phyloP scores from a whole-genome alignment of 2,888 invertebrate species.

The Dryococelus australis region DNA sequence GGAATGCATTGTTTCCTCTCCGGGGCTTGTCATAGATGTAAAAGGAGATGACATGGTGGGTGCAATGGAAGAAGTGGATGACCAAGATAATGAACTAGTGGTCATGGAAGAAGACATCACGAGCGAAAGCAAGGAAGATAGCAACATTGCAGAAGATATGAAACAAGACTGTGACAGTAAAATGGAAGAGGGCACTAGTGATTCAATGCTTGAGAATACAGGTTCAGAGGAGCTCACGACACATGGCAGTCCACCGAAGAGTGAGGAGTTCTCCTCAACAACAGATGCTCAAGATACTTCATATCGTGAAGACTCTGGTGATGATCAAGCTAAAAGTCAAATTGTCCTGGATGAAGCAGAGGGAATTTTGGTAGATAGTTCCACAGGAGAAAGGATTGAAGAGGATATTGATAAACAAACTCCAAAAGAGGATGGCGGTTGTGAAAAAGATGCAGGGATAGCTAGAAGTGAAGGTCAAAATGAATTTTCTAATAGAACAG shows the following conservation, averaged over 20 bases:
- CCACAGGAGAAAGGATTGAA: neutral
- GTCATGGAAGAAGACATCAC: conserved; percentile 31
- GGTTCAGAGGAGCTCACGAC: conserved; percentile 16
- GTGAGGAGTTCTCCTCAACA: neutral
- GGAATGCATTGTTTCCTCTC: conserved; percentile 70
- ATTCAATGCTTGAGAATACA: neutral
- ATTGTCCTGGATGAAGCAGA: conserved; percentile 8
- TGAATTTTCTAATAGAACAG: conserved; percentile 1
- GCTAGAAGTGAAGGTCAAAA: neutral
- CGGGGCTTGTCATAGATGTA: conserved; percentile 61
- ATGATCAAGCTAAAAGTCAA: neutral
- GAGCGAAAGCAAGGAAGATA: conserved; percentile 53
- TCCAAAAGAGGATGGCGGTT: neutral
- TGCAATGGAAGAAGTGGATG: conserved; percentile 40
- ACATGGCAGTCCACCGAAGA: conserved; percentile 1
- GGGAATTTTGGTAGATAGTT: neutral
- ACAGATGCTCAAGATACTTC: neutral
- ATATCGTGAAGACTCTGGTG: neutral
- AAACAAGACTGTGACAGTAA: conserved; percentile 45
- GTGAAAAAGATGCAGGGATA: neutral
- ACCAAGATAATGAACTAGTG: conserved; percentile 35
- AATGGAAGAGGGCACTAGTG: neutral
- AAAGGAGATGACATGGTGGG: conserved; percentile 40
- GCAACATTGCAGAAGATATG: conserved; percentile 57
- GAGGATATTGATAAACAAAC: neutral